phyloP scores from a whole-genome alignment of 2,797 vertebrate genomes.

The Rhynchotus rufescens region DNA sequence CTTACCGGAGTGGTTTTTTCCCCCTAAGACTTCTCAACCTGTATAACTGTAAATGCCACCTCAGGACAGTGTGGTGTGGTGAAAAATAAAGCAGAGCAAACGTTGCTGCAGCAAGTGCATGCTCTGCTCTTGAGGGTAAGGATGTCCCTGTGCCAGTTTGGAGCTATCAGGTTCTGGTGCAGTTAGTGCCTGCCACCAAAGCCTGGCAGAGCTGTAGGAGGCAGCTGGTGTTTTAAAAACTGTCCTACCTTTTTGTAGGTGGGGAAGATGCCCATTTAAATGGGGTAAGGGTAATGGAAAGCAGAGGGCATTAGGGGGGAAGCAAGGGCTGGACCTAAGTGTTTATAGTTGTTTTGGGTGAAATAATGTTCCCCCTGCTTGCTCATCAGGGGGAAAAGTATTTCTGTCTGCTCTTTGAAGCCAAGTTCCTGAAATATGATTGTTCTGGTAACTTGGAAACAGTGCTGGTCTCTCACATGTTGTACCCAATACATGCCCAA shows the following conservation, averaged over 20 bases:
- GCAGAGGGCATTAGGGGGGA: no score
- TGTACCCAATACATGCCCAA: background rate
- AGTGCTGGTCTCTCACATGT: background rate
- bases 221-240: background rate
- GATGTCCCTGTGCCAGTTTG: background rate
- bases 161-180: background rate
- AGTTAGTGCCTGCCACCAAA: background rate
- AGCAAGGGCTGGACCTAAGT: background rate
- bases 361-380: background rate
- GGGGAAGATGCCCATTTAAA: background rate
- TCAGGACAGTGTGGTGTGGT: background rate
- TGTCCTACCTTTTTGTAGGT: background rate
- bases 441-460: background rate
- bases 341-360: background rate
- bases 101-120: background rate
- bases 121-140: background rate
- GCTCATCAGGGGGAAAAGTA: background rate
- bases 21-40: background rate
- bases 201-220: accelerated
- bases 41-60: background rate
- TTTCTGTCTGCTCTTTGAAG: background rate
- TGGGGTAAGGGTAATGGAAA: no score
- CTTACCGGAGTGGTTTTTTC: background rate
- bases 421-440: background rate
- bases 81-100: background rate